Evolutionary conservation across 1,140 invertebrate species (phyloP).

Genomic region (Tetranychus cinnabarinus): DNA sequence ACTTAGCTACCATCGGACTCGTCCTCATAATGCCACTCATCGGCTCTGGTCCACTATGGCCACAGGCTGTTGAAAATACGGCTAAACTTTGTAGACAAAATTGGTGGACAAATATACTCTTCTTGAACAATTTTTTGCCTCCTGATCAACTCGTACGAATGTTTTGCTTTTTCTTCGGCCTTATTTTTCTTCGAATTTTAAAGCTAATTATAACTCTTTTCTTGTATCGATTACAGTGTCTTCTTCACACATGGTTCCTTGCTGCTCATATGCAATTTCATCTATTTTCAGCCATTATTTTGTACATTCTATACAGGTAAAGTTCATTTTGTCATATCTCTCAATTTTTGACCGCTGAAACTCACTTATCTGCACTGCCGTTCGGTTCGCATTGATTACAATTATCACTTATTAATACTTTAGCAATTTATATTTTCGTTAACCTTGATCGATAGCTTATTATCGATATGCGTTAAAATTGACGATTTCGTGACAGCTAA

Average conservation of each 20-base stretch:
- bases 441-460: too few species aligned
- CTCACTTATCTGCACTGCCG: too few species aligned
- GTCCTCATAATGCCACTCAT: constrained; percentile 7
- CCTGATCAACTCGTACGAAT: constrained; percentile 23
- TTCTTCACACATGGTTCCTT: constrained; percentile 11
- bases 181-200: not conserved
- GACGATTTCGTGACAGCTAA: too few species aligned
- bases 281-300: constrained; percentile 1
- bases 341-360: too few species aligned
- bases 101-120: constrained; percentile 14
- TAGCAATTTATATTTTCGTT: too few species aligned
- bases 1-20: constrained; percentile 4
- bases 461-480: too few species aligned
- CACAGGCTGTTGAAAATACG: constrained; percentile 6
- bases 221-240: constrained; percentile 2
- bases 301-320: constrained; percentile 7
- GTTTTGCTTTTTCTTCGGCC: not conserved
- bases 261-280: constrained; percentile 9
- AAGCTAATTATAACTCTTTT: not conserved
- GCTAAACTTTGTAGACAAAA: constrained; percentile 6
- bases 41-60: constrained; percentile 10
- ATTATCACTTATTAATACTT: too few species aligned
- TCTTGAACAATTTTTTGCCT: constrained; percentile 43
- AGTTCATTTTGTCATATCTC: too few species aligned
- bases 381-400: too few species aligned